Evolutionary conservation across 2,113 vertebrate species (phyloP).

Genomic region (Balaenoptera acutorostrata): DNA sequence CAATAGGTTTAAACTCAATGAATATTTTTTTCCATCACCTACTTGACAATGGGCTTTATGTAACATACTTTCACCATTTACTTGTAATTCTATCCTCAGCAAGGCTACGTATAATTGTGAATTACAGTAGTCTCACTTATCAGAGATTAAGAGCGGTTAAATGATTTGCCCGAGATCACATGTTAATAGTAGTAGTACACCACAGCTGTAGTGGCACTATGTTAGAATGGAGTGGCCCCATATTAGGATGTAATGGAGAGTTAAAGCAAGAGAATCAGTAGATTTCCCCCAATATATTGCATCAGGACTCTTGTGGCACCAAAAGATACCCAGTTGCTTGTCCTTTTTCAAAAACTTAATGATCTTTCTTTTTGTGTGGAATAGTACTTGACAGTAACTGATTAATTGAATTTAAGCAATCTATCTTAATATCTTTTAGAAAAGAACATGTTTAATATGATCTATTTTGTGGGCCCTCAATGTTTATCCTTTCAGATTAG

Average conservation of each 20-base stretch:
- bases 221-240: neutral
- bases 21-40: neutral
- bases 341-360: neutral
- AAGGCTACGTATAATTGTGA: neutral
- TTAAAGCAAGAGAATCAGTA: neutral
- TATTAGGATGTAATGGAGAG: neutral
- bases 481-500: neutral
- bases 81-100: neutral
- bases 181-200: neutral
- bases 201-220: accelerated
- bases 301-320: neutral
- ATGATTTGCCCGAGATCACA: neutral
- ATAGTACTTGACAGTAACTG: neutral
- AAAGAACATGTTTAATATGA: neutral
- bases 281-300: neutral
- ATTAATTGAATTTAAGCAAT: neutral
- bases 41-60: neutral
- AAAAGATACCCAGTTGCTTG: neutral
- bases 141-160: neutral
- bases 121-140: neutral
- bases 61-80: neutral
- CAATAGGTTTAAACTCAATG: neutral
- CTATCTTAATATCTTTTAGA: neutral
- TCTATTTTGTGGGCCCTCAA: neutral
- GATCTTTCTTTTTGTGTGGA: neutral